phyloP scores from a whole-genome alignment of 1,140 invertebrate genomes.

The Onthophagus taurus region DNA sequence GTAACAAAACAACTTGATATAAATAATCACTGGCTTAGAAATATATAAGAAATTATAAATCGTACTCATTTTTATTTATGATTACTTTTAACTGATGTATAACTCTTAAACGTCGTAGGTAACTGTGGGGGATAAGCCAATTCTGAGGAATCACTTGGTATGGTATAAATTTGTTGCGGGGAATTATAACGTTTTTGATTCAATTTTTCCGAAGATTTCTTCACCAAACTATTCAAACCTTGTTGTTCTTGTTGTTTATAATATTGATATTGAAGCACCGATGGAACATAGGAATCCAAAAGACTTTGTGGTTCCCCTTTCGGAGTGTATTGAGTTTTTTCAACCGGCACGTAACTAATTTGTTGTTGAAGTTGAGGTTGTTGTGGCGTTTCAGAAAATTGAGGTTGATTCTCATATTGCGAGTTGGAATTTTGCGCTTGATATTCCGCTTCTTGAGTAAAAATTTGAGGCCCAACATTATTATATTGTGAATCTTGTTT shows the following conservation, averaged over 20 bases:
- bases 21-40: too few relatives aligned
- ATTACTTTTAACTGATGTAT: neutral
- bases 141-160: neutral
- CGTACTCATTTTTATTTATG: too few relatives aligned
- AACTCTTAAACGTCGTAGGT: neutral
- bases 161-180: neutral
- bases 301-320: constrained; percentile 28
- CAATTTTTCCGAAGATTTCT: neutral
- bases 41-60: too few relatives aligned
- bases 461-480: constrained; percentile 8
- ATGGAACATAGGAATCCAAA: constrained; percentile 32
- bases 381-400: constrained; percentile 9
- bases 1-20: too few relatives aligned
- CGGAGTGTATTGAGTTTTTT: neutral
- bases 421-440: neutral
- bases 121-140: neutral
- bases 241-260: constrained; percentile 20
- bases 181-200: neutral
- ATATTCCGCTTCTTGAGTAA: constrained; percentile 6
- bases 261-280: constrained; percentile 27
- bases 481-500: neutral
- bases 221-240: neutral
- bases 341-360: constrained; percentile 1
- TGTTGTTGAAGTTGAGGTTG: constrained; percentile 7
- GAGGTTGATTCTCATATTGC: constrained; percentile 2